A percentile compares a stretch with the other conserved stretches of the same genome.
These are phyloP conservation scores for Rhamphomyia laevipes DNA, from an alignment of 2,888 invertebrate species.

Conservation along the genomic window DNA sequence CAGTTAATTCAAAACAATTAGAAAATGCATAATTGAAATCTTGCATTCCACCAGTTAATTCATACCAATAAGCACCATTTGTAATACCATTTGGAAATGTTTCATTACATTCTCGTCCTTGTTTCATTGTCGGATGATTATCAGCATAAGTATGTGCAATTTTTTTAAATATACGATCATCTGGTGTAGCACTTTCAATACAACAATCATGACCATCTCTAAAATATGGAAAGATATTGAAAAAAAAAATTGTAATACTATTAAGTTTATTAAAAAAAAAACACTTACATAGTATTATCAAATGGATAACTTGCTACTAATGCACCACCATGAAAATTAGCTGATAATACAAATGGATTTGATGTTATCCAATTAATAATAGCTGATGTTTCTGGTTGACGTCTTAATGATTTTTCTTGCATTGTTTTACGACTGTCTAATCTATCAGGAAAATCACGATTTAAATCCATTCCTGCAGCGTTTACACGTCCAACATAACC, in stretches of 20 bases:
- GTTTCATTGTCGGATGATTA: conserved; percentile 61
- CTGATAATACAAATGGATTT: conserved; percentile 84
- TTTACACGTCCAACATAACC: conserved; percentile 67
- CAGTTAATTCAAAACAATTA: conserved; percentile 93
- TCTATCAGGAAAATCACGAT: conserved; percentile 89
- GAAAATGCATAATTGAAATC: conserved; percentile 95
- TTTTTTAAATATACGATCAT: conserved; percentile 67
- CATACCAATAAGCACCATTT: conserved; percentile 90
- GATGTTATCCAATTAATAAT: conserved; percentile 80
- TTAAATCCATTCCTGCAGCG: conserved; percentile 69
- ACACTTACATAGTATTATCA: conserved; percentile 65
- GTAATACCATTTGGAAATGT: conserved; percentile 69
- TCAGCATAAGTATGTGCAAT: conserved; percentile 67
- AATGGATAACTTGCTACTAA: conserved; percentile 97
- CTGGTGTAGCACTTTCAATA: conserved; percentile 65
- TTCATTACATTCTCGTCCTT: conserved; percentile 63
- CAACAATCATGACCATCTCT: conserved; percentile 51
- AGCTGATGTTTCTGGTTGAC: conserved; percentile 80
- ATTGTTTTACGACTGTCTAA: conserved; percentile 43
- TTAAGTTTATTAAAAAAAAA: conserved; percentile 1
- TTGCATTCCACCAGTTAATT: conserved; percentile 89
- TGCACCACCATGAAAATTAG: conserved; percentile 92
- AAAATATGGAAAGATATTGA: background rate
- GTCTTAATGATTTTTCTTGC: conserved; percentile 35
- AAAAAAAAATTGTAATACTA: background rate